Conservation (phyloP, 2,113 vertebrate genomes). For the Pandion haliaetus region DNA sequence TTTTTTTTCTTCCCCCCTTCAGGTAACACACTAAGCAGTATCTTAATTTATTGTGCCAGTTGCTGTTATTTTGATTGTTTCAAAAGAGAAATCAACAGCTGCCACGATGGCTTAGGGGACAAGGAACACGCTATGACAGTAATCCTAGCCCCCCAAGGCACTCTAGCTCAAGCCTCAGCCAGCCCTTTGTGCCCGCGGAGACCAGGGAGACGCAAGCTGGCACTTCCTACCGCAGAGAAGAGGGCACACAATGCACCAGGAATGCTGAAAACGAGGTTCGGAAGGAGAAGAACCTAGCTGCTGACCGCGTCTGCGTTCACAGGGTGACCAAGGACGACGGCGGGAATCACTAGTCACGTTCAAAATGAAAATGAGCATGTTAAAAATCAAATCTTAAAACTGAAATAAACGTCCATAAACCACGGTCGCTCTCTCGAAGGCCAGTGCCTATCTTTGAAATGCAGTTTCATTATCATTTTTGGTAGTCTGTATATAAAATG, state of each 20-base stretch:
- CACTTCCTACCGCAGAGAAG: neutral
- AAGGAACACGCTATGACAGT: neutral
- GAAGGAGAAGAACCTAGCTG: neutral
- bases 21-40: neutral
- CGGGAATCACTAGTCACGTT: neutral
- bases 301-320: neutral
- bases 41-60: neutral
- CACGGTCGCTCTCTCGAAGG: neutral
- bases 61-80: neutral
- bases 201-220: neutral
- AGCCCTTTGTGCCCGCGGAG: neutral
- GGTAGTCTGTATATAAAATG: constrained; percentile 9
- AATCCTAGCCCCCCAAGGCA: neutral
- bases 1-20: too few relatives aligned
- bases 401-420: neutral
- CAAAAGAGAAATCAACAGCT: neutral
- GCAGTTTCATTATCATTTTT: constrained; percentile 11
- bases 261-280: neutral
- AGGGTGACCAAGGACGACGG: neutral
- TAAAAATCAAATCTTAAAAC: neutral
- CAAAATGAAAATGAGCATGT: neutral
- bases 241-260: neutral
- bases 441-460: neutral
- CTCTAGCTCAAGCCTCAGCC: neutral
- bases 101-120: neutral